Conservation (phyloP, 2,113 vertebrate genomes). For the Strigops habroptila region DNA sequence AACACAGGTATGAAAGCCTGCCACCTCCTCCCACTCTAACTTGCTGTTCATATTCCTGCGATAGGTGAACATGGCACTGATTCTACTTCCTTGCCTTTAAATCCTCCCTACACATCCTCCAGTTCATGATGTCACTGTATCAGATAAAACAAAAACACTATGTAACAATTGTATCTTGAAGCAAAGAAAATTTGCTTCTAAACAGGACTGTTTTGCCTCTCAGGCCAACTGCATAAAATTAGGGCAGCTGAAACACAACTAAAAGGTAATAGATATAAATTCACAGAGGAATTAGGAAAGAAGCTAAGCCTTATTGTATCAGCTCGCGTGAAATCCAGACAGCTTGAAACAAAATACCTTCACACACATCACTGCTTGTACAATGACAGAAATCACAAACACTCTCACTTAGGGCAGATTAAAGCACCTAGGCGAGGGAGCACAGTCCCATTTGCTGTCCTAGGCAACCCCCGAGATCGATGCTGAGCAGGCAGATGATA, state of each 20-base stretch:
- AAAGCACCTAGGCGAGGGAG: not conserved
- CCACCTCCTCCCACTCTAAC: not conserved
- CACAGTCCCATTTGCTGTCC: not conserved
- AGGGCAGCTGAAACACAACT: not conserved
- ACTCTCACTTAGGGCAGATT: not conserved
- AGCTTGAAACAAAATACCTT: not conserved
- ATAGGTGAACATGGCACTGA: not conserved
- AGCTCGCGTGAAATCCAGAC: not conserved
- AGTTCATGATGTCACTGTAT: not conserved
- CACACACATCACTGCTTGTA: not conserved
- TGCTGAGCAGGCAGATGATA: not conserved
- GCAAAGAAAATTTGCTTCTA: not conserved
- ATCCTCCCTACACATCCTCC: not conserved
- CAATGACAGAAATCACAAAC: not conserved
- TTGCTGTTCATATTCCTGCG: not conserved
- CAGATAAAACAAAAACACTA: not conserved
- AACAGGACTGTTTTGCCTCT: not conserved
- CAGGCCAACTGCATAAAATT: not conserved
- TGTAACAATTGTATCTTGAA: not conserved
- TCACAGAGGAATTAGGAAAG: not conserved
- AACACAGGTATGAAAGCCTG: not conserved
- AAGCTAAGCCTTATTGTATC: not conserved
- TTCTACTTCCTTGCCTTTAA: not conserved
- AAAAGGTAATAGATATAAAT: not conserved
- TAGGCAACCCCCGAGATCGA: fast-evolving